Conservation (phyloP, 2,888 invertebrate species). For the Aleiodes leptofemur region DNA sequence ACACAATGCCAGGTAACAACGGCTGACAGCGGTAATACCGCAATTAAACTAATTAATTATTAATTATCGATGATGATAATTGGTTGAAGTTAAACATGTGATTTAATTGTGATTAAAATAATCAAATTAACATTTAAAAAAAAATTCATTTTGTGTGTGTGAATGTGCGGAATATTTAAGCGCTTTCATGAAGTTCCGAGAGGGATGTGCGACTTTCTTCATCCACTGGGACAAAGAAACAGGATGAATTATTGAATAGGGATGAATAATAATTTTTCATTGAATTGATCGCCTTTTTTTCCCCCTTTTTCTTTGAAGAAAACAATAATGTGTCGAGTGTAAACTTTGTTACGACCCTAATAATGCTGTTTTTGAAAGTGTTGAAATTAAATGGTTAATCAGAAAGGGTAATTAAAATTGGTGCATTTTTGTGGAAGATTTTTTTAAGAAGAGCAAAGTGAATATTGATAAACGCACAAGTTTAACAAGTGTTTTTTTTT, state of each 20-base stretch:
- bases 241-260: slow-evolving; percentile 10
- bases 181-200: too few species aligned
- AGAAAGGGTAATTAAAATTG: background rate
- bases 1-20: slow-evolving; percentile 36
- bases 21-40: slow-evolving; percentile 12
- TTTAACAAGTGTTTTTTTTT: background rate
- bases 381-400: background rate
- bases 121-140: background rate
- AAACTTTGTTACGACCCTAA: background rate
- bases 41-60: background rate
- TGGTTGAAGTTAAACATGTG: background rate
- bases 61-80: background rate
- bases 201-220: slow-evolving; percentile 1
- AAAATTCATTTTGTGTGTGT: slow-evolving; percentile 1
- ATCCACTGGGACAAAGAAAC: slow-evolving; percentile 30
- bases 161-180: background rate
- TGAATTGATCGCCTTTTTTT: background rate
- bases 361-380: slow-evolving; percentile 39
- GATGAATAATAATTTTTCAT: background rate
- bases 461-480: slow-evolving; percentile 17
- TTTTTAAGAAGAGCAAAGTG: background rate
- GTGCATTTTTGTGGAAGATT: background rate
- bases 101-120: slow-evolving; percentile 11
- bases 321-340: background rate
- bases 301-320: background rate